Conservation (phyloP, 1,140 invertebrate species). For the Drosophila malerkotliana region DNA sequence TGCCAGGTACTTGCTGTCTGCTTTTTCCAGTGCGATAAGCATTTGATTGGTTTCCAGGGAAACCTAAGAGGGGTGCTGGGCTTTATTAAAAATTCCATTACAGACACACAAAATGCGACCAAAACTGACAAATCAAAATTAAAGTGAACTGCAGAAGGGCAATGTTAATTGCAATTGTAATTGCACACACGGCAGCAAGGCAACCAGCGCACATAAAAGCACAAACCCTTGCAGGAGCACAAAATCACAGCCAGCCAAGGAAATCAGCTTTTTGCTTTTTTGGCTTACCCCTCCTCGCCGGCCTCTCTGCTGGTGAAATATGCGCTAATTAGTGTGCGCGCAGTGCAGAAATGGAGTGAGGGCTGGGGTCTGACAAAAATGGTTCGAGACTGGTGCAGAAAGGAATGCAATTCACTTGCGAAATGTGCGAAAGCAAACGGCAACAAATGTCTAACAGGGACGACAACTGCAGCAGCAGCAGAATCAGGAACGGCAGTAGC, state of each 20-base stretch:
- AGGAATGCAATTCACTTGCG: constrained; percentile 45
- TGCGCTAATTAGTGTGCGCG: constrained; percentile 75
- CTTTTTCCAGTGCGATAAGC: constrained; percentile 14
- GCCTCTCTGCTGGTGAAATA: constrained; percentile 61
- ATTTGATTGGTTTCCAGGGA: constrained; percentile 29
- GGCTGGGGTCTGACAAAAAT: constrained; percentile 7
- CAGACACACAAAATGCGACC: constrained; percentile 60
- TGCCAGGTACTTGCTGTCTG: not conserved
- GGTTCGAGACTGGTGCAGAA: constrained; percentile 18
- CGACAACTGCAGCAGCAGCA: constrained; percentile 8
- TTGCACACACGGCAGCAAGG: constrained; percentile 42
- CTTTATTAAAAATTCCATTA: constrained; percentile 79
- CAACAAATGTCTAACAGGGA: constrained; percentile 30
- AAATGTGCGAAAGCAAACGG: constrained; percentile 32
- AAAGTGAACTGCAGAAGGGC: constrained; percentile 58
- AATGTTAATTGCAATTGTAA: constrained; percentile 80
- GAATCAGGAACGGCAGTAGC: constrained; percentile 7
- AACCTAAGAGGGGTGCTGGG: not conserved
- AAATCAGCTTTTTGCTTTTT: constrained; percentile 60
- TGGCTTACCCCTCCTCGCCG: constrained; percentile 10
- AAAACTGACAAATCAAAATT: constrained; percentile 81
- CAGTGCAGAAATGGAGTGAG: not conserved
- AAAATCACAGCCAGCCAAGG: constrained; percentile 56
- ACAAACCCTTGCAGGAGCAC: constrained; percentile 18
- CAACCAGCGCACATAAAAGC: constrained; percentile 8